Evolutionary conservation across 2,113 vertebrate genomes (phyloP).

Genomic region (Chlamydotis undulata): DNA sequence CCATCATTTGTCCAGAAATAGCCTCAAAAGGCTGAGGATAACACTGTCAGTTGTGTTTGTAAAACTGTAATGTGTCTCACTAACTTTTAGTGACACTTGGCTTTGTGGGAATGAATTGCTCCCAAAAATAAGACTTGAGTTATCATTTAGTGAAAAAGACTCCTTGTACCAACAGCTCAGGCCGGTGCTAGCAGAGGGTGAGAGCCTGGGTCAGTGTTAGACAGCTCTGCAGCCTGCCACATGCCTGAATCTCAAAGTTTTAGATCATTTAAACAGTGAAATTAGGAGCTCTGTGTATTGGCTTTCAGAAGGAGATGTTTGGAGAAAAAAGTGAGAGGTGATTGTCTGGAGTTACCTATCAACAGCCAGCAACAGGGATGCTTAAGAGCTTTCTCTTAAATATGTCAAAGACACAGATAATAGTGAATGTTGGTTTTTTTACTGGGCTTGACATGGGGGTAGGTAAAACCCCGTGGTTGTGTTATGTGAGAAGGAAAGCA

Average conservation of each 20-base stretch:
- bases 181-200: background rate
- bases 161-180: background rate
- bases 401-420: background rate
- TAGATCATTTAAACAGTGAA: accelerated
- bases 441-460: accelerated
- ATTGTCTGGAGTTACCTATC: background rate
- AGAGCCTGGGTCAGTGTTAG: background rate
- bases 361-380: background rate
- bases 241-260: accelerated
- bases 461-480: background rate
- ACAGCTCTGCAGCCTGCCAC: background rate
- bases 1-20: background rate
- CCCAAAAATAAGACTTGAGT: background rate
- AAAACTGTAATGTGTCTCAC: background rate
- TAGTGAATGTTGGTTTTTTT: background rate
- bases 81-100: background rate
- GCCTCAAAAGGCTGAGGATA: background rate
- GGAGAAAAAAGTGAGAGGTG: too few relatives aligned
- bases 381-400: background rate
- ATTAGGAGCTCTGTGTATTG: background rate
- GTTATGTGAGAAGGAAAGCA: background rate
- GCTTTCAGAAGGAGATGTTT: background rate
- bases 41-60: background rate
- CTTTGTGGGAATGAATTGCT: background rate
- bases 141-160: background rate